These are phyloP conservation scores for Drosophila yooni DNA, from an alignment of 2,888 invertebrate genomes.

Conservation along the genomic window DNA sequence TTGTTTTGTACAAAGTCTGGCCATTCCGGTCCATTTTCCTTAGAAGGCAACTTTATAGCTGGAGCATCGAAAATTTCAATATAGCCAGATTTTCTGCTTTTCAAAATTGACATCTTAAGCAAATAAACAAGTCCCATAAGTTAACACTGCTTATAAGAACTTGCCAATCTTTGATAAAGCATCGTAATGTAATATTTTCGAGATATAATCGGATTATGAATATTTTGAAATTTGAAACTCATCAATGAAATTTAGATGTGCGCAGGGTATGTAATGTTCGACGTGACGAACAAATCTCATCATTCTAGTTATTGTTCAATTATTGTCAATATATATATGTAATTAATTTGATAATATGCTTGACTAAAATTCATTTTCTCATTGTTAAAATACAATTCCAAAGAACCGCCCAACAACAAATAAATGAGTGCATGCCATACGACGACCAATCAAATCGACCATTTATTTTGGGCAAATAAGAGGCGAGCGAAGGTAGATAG, in stretches of 20 bases:
- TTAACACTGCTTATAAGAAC: no score
- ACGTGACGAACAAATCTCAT: neutral
- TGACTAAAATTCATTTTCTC: conserved; percentile 10
- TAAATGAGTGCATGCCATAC: conserved; percentile 9
- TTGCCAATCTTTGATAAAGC: no score
- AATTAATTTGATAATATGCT: conserved; percentile 15
- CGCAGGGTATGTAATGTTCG: neutral
- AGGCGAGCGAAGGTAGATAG: conserved; percentile 28
- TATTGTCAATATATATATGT: neutral
- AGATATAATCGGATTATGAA: neutral
- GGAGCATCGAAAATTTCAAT: neutral
- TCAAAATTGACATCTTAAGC: no score
- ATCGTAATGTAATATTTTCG: neutral
- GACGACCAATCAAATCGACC: conserved; percentile 36
- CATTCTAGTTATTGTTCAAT: neutral
- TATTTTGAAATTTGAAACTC: neutral
- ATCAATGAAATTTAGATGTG: neutral
- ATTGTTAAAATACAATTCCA: conserved; percentile 31
- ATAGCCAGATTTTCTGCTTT: no score
- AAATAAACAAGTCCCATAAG: no score
- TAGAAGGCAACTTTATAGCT: neutral
- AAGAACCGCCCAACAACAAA: conserved; percentile 34
- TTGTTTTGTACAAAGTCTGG: neutral
- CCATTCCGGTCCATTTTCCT: neutral
- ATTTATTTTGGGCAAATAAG: conserved; percentile 39